Conservation (phyloP, 2,113 vertebrate genomes). For the Cisticola juncidis region DNA sequence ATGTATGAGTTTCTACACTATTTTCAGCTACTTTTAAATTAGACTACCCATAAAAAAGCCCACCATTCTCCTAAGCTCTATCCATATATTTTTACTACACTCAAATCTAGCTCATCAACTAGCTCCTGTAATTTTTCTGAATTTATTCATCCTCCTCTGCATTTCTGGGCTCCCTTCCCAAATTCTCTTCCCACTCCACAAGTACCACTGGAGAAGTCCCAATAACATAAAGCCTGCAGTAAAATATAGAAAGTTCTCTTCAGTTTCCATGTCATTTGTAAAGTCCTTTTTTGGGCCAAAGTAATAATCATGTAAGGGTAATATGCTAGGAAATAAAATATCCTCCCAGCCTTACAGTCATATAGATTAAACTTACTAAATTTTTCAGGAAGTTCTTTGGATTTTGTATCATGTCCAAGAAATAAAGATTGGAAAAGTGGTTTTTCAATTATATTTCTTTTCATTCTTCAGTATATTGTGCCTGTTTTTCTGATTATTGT, state of each 20-base stretch:
- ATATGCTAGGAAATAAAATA: background rate
- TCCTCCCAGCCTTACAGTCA: background rate
- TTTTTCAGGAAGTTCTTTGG: background rate
- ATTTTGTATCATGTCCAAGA: background rate
- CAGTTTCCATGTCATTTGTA: background rate
- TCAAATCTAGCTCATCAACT: background rate
- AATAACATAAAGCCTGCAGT: conserved; percentile 10
- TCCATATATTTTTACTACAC: conserved; percentile 16
- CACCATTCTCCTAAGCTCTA: background rate
- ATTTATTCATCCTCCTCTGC: conserved; percentile 32
- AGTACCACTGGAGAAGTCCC: conserved; percentile 2
- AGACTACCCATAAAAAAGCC: background rate
- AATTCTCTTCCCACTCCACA: conserved; percentile 25
- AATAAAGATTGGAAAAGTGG: background rate
- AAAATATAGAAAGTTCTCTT: conserved; percentile 28
- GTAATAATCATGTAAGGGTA: background rate
- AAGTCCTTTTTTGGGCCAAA: background rate
- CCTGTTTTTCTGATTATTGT: background rate
- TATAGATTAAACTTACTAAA: background rate
- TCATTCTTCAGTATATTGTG: background rate
- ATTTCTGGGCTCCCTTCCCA: conserved; percentile 37
- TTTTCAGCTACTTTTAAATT: conserved; percentile 37
- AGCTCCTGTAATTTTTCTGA: conserved; percentile 9
- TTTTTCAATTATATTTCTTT: background rate
- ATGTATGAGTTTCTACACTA: background rate